phyloP scores from a whole-genome alignment of 2,113 vertebrate genomes.

The Muntiacus reevesi region DNA sequence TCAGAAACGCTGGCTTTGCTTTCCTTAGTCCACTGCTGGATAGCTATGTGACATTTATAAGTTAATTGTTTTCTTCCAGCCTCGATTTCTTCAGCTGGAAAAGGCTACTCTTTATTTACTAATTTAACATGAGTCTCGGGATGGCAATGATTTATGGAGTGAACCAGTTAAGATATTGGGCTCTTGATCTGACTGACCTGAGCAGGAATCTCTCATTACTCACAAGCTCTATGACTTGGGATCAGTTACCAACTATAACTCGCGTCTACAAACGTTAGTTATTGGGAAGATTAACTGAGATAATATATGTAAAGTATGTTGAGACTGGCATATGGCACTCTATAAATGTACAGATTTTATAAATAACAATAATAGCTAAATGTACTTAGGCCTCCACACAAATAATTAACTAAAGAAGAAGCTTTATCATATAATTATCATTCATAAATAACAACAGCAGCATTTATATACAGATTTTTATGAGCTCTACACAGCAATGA shows the following conservation, averaged over 20 bases:
- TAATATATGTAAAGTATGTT: not conserved
- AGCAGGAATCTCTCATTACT: not conserved
- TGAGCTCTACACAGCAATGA: constrained; percentile 57
- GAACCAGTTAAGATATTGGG: constrained; percentile 46
- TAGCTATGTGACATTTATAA: constrained; percentile 50
- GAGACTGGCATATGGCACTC: not conserved
- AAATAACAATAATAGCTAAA: constrained; percentile 41
- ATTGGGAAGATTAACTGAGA: not conserved
- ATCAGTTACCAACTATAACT: not conserved
- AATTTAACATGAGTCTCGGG: constrained; percentile 16
- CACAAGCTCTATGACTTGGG: not conserved
- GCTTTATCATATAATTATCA: constrained; percentile 59
- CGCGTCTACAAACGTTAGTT: not conserved
- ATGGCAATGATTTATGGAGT: constrained; percentile 41
- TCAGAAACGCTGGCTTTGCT: constrained; percentile 43
- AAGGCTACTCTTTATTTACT: constrained; percentile 45
- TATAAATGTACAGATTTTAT: constrained; percentile 12
- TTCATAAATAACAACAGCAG: constrained; percentile 65
- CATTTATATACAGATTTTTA: constrained; percentile 68
- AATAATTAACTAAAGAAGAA: constrained; percentile 60
- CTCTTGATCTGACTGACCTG: constrained; percentile 29
- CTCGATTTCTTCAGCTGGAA: constrained; percentile 53
- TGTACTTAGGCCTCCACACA: constrained; percentile 14
- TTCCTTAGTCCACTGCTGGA: constrained; percentile 4
- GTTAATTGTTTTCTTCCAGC: constrained; percentile 62